Conservation (phyloP, 2,888 invertebrate species). For the Drosophila infuscata region DNA sequence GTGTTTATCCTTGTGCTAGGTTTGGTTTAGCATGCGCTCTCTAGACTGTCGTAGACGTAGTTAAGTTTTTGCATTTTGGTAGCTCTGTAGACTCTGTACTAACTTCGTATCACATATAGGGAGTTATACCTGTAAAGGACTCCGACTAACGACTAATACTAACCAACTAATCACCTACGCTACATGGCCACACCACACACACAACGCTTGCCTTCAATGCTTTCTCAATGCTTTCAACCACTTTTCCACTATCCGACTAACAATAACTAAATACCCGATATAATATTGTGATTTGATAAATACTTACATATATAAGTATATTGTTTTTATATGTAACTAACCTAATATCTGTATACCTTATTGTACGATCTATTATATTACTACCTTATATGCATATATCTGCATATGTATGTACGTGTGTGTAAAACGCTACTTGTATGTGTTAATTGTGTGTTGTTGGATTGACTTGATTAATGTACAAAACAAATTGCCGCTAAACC, state of each 20-base stretch:
- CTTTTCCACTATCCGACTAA: background rate
- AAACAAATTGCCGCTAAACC: slow-evolving; percentile 53
- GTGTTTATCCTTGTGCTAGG: slow-evolving; percentile 34
- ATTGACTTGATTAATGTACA: slow-evolving; percentile 75
- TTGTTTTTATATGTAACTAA: slow-evolving; percentile 51
- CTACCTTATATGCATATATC: slow-evolving; percentile 39
- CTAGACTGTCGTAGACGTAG: slow-evolving; percentile 15
- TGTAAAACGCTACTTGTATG: slow-evolving; percentile 70
- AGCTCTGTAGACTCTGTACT: slow-evolving; percentile 19
- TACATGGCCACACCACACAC: slow-evolving; percentile 62
- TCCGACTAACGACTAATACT: slow-evolving; percentile 12
- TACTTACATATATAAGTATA: background rate
- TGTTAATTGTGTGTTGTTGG: slow-evolving; percentile 77
- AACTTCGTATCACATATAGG: slow-evolving; percentile 19
- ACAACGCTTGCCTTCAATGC: slow-evolving; percentile 61
- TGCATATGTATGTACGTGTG: slow-evolving; percentile 45
- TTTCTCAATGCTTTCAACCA: slow-evolving; percentile 28
- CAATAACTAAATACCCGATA: slow-evolving; percentile 15
- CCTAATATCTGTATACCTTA: slow-evolving; percentile 74
- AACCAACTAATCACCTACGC: slow-evolving; percentile 19
- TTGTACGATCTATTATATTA: slow-evolving; percentile 71
- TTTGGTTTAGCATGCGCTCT: slow-evolving; percentile 54
- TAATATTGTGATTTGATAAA: slow-evolving; percentile 31
- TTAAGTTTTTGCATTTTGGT: slow-evolving; percentile 38
- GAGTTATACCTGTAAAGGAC: slow-evolving; percentile 14